phyloP scores from a whole-genome alignment of 35 echinoderm and acorn worm species.

The Patiria miniata region DNA sequence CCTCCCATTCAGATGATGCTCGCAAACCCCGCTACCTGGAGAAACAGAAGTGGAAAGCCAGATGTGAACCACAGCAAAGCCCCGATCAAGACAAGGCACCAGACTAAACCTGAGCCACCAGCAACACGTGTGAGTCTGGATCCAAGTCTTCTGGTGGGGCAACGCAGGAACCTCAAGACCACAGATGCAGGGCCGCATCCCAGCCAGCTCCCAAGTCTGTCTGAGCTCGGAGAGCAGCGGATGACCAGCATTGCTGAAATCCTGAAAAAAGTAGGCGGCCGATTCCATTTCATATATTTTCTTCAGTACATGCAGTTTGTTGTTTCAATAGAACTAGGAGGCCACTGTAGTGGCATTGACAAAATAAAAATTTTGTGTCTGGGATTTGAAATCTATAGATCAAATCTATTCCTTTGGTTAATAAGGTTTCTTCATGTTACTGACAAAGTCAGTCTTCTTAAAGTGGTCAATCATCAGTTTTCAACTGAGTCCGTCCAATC shows the following conservation, averaged over 20 bases:
- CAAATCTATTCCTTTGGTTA: background rate
- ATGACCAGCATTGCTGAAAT: conserved; percentile 58
- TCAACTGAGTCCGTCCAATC: no score
- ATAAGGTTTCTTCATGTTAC: background rate
- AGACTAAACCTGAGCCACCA: background rate
- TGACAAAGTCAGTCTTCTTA: background rate
- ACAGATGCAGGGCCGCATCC: conserved; percentile 43
- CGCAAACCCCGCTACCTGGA: background rate
- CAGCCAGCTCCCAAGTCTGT: conserved; percentile 52
- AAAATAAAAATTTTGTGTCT: background rate
- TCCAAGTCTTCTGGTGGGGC: background rate
- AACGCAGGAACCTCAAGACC: conserved; percentile 17
- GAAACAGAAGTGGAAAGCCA: background rate
- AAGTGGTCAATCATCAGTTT: no score
- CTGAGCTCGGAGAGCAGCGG: conserved; percentile 1
- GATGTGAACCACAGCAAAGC: background rate
- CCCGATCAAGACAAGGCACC: background rate
- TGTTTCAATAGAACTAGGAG: no score
- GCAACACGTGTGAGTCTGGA: background rate
- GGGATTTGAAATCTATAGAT: background rate
- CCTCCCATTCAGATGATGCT: conserved; percentile 1
- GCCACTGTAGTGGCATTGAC: background rate
- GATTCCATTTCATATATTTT: background rate
- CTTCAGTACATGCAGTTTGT: no score
- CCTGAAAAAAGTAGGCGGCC: conserved; percentile 38